These are phyloP conservation scores for Thelaira solivaga DNA, from an alignment of 2,888 invertebrate species.

Conservation along the genomic window DNA sequence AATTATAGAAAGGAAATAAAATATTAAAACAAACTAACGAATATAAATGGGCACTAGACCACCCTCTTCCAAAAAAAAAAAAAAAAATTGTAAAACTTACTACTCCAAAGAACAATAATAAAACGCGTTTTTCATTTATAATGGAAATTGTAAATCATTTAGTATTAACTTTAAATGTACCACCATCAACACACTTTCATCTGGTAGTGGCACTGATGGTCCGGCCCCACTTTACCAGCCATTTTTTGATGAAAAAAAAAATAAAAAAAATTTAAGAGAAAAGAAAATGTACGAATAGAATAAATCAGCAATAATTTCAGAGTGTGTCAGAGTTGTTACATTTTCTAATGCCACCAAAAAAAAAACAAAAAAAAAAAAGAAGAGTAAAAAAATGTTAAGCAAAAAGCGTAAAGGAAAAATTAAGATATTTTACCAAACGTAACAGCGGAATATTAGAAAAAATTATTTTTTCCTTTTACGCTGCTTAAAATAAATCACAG, in stretches of 20 bases:
- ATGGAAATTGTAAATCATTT: slow-evolving; percentile 61
- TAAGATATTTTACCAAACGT: slow-evolving; percentile 4
- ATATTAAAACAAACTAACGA: slow-evolving; percentile 12
- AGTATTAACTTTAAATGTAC: slow-evolving; percentile 53
- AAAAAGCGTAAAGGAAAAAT: too few relatives aligned
- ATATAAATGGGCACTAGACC: slow-evolving; percentile 34
- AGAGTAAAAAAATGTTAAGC: neutral
- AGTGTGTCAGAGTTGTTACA: slow-evolving; percentile 22
- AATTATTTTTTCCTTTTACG: neutral
- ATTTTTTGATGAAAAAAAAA: neutral
- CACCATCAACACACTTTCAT: slow-evolving; percentile 14
- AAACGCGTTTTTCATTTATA: slow-evolving; percentile 60
- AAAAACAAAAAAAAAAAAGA: neutral
- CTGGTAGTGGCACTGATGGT: too few relatives aligned
- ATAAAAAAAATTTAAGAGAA: slow-evolving; percentile 11
- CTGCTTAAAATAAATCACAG: slow-evolving; percentile 14
- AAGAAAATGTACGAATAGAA: neutral
- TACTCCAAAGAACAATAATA: slow-evolving; percentile 25
- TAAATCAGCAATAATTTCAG: slow-evolving; percentile 31
- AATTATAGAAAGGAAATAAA: neutral
- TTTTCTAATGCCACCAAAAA: neutral
- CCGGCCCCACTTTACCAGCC: neutral
- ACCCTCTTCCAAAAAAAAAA: neutral
- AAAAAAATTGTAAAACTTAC: neutral
- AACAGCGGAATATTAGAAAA: neutral